Evolutionary conservation across 2,113 vertebrate species (phyloP).

Genomic region (Phocoena phocoena): DNA sequence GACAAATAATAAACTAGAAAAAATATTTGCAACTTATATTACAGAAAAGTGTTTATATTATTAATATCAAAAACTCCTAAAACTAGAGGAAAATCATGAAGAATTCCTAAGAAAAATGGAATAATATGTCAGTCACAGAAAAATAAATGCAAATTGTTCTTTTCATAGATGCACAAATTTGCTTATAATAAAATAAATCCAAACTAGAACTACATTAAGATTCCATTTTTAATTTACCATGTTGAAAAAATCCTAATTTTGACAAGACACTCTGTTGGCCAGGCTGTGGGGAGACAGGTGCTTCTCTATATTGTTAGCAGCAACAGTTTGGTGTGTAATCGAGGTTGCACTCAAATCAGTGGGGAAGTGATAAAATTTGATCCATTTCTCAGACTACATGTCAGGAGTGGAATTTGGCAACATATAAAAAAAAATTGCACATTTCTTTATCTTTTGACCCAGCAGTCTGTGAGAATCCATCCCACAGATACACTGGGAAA

Average conservation of each 20-base stretch:
- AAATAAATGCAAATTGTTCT: background rate
- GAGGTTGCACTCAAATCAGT: background rate
- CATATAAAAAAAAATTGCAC: background rate
- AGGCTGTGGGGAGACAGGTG: background rate
- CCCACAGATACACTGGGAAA: background rate
- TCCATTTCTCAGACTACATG: background rate
- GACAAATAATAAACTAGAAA: background rate
- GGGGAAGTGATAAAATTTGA: background rate
- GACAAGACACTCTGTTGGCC: background rate
- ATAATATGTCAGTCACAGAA: background rate
- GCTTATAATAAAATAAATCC: background rate
- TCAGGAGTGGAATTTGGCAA: background rate
- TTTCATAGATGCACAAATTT: background rate
- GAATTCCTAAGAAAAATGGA: background rate
- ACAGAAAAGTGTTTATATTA: background rate
- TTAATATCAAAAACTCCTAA: background rate
- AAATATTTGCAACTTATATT: background rate
- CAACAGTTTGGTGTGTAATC: background rate
- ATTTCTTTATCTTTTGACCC: background rate
- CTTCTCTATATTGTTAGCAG: background rate
- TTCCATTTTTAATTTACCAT: background rate
- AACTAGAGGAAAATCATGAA: background rate
- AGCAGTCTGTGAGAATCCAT: background rate
- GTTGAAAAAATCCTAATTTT: background rate
- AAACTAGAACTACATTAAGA: background rate